Percentiles rank a stretch among this genome's conserved stretches.
Evolutionary conservation across 2,888 invertebrate genomes (phyloP).

Genomic region (Stenolophus ochropezus): DNA sequence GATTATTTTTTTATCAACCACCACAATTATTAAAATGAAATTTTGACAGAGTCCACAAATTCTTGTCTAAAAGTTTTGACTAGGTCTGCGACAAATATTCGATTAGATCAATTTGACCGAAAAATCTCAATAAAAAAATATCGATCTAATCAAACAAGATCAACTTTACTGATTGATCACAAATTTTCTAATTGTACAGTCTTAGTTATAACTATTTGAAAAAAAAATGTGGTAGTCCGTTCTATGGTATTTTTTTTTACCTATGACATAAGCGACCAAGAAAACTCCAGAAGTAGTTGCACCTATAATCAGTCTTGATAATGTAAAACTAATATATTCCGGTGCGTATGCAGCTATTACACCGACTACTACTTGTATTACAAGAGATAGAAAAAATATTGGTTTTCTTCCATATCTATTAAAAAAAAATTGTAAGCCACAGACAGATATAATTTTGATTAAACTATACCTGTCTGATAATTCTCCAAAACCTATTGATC

Average conservation of each 20-base stretch:
- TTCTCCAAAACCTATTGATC: slow-evolving; percentile 83
- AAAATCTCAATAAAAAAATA: too few species aligned
- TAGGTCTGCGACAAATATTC: too few species aligned
- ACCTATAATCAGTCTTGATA: slow-evolving; percentile 81
- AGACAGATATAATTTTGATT: not conserved
- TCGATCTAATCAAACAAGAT: too few species aligned
- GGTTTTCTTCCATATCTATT: slow-evolving; percentile 80
- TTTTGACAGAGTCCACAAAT: too few species aligned
- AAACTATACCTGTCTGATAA: slow-evolving; percentile 78
- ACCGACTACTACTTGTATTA: slow-evolving; percentile 82
- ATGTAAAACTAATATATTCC: slow-evolving; percentile 80
- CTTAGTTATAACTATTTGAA: too few species aligned
- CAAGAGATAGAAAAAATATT: slow-evolving; percentile 83
- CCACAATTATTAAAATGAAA: too few species aligned
- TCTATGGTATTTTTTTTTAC: slow-evolving; percentile 68
- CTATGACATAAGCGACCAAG: slow-evolving; percentile 86
- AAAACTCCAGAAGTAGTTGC: slow-evolving; percentile 86
- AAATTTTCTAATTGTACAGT: too few species aligned
- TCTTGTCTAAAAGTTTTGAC: too few species aligned
- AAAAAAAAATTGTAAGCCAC: slow-evolving; percentile 45
- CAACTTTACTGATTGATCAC: too few species aligned
- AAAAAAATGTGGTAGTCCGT: too few species aligned
- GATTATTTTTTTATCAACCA: too few species aligned
- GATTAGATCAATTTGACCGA: too few species aligned
- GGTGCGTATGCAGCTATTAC: slow-evolving; percentile 80